Base-by-base conservation (phyloP, 1,140 invertebrate genomes). In the Dysdera silvatica region DNA sequence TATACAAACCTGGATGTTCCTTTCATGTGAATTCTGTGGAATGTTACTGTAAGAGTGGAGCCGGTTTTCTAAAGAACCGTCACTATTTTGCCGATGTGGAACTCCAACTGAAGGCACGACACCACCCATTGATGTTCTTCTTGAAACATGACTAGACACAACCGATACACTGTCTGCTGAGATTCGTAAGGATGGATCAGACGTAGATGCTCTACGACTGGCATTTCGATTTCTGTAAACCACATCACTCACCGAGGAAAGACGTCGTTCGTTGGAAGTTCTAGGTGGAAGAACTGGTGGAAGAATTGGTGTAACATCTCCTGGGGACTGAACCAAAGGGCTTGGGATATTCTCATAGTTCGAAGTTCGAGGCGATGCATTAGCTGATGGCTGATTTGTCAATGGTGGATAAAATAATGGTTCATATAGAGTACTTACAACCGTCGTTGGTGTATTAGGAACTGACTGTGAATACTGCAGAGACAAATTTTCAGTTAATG, bases 341-440 rank as follows among this genome's bases (percentile, higher is more conserved):
- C 41, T 28, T 14, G 62, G 55, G 4, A 55, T 54, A 52, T 65
- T 65, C 37, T 65, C 62, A 47, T 65, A 65, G 18, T 45, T 65
- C 8, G 62, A 55, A 29, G 57, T 65, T 16, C 62, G 24, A 8
- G n/a, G n/a, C n/a, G n/a, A 65, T 41, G 45, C 62, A 31, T 29
- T 53, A 23, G 5, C 49, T 12, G 1, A 65, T 5, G 18, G 12
- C 55, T 24, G 59, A 24, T 8, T 41, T 18, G 45, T 7, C 29
- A 28, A 24, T 16, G 59, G n/a, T 31, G 45, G 23, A 45, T 37
- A 58, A 59, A 65, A 65, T 16, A 65, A 40, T 12, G 62, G 62
- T 35, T 65, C 62, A 45, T 65, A 65, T 14, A 65, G 14, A 23
- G 54, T 40, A 5, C 45, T 18, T 16, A 49, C 41, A 31, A 55